Base-by-base conservation (phyloP, 2,888 invertebrate genomes). In the Agrenia bidenticulata region DNA sequence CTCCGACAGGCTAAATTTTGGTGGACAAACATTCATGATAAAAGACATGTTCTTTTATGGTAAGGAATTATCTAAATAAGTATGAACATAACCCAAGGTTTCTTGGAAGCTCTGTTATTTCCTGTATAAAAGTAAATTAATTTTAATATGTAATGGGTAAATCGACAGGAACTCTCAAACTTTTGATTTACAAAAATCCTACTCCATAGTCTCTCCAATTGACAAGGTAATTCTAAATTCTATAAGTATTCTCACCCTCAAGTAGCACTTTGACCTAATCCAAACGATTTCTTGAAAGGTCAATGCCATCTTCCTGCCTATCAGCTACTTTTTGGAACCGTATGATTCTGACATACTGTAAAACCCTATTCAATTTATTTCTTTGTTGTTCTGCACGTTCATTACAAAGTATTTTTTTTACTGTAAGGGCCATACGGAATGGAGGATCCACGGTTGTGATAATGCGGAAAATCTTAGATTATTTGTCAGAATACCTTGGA, bases 271-370 rank as follows among this genome's bases (percentile, higher is more conserved):
- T n/a, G n/a, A n/a, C n/a, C n/a, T n/a, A n/a, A n/a, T n/a, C n/a
- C n/a, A n/a, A n/a, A n/a, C n/a, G n/a, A n/a, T n/a, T n/a, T n/a
- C n/a, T n/a, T n/a, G 7, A n/a, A n/a, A 51, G 51, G 51, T 9
- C 5, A 67, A 67, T 56, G 59, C 61, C 21, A 50, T 61, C 13
- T 50, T 67, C 9, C 60, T 50, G n/a, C 63, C 67, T 1, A n/a
- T 67, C 11, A 24, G 56, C 1, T 17, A 63, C 11, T 32, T 49
- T 24, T 19, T 41, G n/a, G 57, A 63, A 19, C 67, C 67, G 0
- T 61, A 61, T 26, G 13, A 42, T 1, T 17, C 37, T 5, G 63
- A 67, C n/a, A 61, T 24, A 9, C 26, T 53, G 53, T 57, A 24
- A 37, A 39, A 56, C 9, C 24, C 5, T 21, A 9, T 4, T 45